Conservation (phyloP, 2,888 invertebrate genomes). For the Caenorhabditis doughertyi region DNA sequence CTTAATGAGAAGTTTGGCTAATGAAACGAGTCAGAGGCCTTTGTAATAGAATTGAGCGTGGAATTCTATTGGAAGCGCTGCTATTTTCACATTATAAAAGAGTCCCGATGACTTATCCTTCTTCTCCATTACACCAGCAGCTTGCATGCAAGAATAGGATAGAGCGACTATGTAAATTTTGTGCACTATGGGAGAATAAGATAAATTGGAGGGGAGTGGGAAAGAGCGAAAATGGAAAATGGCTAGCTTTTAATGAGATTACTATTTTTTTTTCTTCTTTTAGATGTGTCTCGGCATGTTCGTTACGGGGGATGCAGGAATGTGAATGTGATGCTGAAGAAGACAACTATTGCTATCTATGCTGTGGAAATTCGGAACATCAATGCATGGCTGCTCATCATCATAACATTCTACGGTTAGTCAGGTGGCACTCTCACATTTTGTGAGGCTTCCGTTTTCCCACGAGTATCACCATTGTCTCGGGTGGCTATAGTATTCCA, state of each 20-base stretch:
- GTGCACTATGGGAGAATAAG: slow-evolving; percentile 22
- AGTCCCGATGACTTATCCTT: slow-evolving; percentile 45
- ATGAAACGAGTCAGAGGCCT: slow-evolving; percentile 39
- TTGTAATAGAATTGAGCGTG: slow-evolving; percentile 52
- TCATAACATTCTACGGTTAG: slow-evolving; percentile 80
- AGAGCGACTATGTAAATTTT: slow-evolving; percentile 41
- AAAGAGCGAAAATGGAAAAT: background rate
- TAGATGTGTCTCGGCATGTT: slow-evolving; percentile 82
- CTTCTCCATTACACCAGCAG: slow-evolving; percentile 35
- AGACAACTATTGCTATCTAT: slow-evolving; percentile 83
- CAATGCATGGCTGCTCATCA: slow-evolving; percentile 82
- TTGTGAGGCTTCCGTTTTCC: slow-evolving; percentile 27
- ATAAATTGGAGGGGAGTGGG: background rate
- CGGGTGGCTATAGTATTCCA: slow-evolving; percentile 23
- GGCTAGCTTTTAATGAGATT: slow-evolving; percentile 22
- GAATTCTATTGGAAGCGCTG: slow-evolving; percentile 27
- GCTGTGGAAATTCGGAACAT: slow-evolving; percentile 80
- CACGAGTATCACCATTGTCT: slow-evolving; percentile 50
- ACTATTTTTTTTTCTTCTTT: slow-evolving; percentile 31
- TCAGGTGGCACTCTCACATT: slow-evolving; percentile 14
- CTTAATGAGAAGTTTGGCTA: slow-evolving; percentile 55
- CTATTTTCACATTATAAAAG: slow-evolving; percentile 57
- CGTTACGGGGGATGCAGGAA: slow-evolving; percentile 78
- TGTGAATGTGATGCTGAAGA: slow-evolving; percentile 82
- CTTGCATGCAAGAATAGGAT: slow-evolving; percentile 7